These are phyloP conservation scores for Heterotis niloticus DNA, from an alignment of 2,113 vertebrate genomes.

Conservation along the genomic window DNA sequence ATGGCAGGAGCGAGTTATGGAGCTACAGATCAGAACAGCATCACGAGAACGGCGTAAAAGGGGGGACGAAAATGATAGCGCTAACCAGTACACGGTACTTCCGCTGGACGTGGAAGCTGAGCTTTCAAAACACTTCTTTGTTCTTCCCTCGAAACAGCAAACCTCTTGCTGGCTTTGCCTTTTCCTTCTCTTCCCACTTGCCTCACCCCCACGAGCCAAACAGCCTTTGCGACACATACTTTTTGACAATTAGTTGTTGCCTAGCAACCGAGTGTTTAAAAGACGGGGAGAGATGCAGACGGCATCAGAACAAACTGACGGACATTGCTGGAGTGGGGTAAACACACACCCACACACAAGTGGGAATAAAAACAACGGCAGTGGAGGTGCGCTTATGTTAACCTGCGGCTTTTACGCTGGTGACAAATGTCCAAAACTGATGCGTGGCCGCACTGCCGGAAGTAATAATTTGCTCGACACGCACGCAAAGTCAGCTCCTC, in stretches of 20 bases:
- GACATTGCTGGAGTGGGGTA: conserved; percentile 34
- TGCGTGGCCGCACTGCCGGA: no score
- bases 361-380: not conserved
- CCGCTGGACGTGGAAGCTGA: not conserved
- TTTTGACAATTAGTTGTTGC: conserved; percentile 78
- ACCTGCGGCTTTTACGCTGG: not conserved
- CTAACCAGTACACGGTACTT: not conserved
- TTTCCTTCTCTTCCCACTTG: not conserved
- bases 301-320: conserved; percentile 41
- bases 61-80: not conserved
- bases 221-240: conserved; percentile 69
- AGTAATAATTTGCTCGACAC: not conserved
- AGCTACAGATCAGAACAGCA: conserved; percentile 8
- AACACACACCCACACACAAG: not conserved
- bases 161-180: not conserved
- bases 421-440: no score
- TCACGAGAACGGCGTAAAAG: not conserved
- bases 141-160: not conserved
- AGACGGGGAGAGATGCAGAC: conserved; percentile 6
- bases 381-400: not conserved
- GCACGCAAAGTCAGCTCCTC: no score
- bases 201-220: conserved; percentile 54
- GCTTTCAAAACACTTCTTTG: not conserved
- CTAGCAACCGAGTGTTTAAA: conserved; percentile 72
- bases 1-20: conserved; percentile 45